A percentile compares a stretch with the other conserved stretches of the same genome.
Evolutionary conservation across 2,113 vertebrate genomes (phyloP).

Genomic region (Cacatua alba): DNA sequence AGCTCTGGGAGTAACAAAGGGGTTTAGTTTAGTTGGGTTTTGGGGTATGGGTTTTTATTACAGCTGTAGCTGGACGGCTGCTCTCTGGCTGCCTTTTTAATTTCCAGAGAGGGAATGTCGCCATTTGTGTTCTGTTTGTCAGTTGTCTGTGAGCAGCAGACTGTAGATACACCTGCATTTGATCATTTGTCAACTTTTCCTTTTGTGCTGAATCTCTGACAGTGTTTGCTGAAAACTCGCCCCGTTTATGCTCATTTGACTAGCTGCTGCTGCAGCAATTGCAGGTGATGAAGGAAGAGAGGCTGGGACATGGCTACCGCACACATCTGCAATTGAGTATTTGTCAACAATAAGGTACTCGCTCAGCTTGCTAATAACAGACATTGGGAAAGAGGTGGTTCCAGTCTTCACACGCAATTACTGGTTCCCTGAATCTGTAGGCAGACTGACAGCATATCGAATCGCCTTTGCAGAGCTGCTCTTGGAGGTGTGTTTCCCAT

Average conservation of each 20-base stretch:
- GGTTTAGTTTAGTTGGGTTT: not conserved
- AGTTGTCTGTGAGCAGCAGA: slow-evolving; percentile 9
- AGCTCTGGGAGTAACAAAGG: not conserved
- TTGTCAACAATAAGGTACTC: slow-evolving; percentile 34
- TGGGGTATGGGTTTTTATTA: not conserved
- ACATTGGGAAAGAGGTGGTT: not conserved
- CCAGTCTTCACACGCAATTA: not conserved
- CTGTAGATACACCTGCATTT: not conserved
- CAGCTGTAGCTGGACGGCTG: not conserved
- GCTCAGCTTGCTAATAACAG: not conserved
- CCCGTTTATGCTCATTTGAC: not conserved
- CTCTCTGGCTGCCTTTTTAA: not conserved
- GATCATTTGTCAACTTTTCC: slow-evolving; percentile 46
- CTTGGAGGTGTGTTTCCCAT: not conserved
- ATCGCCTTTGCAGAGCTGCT: not conserved
- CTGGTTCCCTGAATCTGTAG: not conserved
- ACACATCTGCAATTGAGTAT: not conserved
- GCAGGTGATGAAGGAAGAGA: slow-evolving; percentile 14
- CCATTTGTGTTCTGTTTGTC: not conserved
- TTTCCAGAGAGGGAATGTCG: not conserved
- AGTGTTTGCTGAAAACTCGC: not conserved
- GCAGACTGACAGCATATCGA: not conserved
- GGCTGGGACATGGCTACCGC: not conserved
- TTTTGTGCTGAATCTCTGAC: slow-evolving; percentile 32
- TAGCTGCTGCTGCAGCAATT: slow-evolving; percentile 18